These are phyloP conservation scores for Eupristina koningsbergeri DNA, from an alignment of 1,140 invertebrate genomes.

Conservation along the genomic window DNA sequence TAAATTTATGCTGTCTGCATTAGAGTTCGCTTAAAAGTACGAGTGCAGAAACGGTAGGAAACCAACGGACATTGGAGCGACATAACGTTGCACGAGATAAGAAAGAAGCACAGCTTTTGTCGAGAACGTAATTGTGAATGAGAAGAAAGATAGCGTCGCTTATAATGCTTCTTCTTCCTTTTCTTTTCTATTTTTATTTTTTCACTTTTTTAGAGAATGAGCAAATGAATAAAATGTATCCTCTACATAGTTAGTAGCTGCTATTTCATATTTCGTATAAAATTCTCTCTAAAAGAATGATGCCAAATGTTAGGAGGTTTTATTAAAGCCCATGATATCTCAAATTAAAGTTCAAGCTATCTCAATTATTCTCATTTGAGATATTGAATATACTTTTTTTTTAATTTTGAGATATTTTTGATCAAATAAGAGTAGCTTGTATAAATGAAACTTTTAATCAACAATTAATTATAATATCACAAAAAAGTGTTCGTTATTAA, in stretches of 20 bases:
- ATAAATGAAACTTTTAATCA: background rate
- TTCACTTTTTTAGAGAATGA: no score
- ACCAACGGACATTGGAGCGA: constrained; percentile 11
- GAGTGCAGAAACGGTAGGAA: constrained; percentile 7
- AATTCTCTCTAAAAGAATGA: background rate
- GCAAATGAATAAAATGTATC: constrained; percentile 25
- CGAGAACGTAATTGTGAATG: constrained; percentile 32
- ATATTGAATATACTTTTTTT: background rate
- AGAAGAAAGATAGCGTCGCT: constrained; percentile 26
- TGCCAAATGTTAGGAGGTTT: background rate
- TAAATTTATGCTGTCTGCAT: constrained; percentile 34
- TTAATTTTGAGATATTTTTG: background rate
- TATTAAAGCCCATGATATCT: background rate
- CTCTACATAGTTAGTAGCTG: background rate
- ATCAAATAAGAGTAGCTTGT: background rate
- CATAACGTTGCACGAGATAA: constrained; percentile 17
- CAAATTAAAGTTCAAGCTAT: background rate
- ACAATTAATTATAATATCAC: background rate
- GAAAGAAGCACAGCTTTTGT: constrained; percentile 35
- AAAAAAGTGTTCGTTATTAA: no score
- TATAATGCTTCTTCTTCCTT: constrained; percentile 23
- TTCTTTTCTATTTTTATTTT: no score
- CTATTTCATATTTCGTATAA: background rate
- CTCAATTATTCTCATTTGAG: background rate
- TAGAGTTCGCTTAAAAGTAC: constrained; percentile 29